A percentile compares a stretch with the other conserved stretches of the same genome.
Evolutionary conservation across 2,113 vertebrate genomes (phyloP).

Genomic region (Tupaia tana): DNA sequence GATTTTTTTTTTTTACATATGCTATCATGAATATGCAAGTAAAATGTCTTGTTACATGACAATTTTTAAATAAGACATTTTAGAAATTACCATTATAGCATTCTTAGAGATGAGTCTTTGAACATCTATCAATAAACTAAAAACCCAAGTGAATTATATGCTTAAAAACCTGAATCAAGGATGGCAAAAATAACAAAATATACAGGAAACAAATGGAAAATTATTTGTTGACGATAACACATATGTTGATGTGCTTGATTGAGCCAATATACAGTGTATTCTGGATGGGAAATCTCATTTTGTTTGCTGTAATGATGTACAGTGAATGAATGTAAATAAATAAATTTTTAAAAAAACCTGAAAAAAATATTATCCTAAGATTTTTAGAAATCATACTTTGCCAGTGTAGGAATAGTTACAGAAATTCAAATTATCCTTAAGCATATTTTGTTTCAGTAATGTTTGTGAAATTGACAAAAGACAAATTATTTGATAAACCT

Average conservation of each 20-base stretch:
- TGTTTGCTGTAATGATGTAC: too few species aligned
- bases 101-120: not conserved
- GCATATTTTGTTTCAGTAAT: not conserved
- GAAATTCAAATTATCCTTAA: not conserved
- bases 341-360: not conserved
- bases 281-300: too few species aligned
- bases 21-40: not conserved
- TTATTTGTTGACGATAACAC: too few species aligned
- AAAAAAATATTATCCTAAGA: not conserved
- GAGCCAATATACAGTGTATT: too few species aligned
- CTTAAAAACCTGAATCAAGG: not conserved
- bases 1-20: not conserved
- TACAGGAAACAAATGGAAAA: too few species aligned
- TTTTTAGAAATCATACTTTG: slow-evolving; percentile 22
- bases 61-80: slow-evolving; percentile 33
- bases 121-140: not conserved
- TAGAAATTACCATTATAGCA: not conserved
- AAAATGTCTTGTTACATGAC: not conserved
- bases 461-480: slow-evolving; percentile 16
- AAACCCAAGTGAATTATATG: not conserved
- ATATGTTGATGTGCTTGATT: too few species aligned
- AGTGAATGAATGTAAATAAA: too few species aligned
- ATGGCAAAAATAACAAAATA: too few species aligned
- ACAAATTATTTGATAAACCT: not conserved
- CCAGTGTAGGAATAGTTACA: not conserved